Conservation (phyloP, 2,797 vertebrate genomes). For the Anas georgica region DNA sequence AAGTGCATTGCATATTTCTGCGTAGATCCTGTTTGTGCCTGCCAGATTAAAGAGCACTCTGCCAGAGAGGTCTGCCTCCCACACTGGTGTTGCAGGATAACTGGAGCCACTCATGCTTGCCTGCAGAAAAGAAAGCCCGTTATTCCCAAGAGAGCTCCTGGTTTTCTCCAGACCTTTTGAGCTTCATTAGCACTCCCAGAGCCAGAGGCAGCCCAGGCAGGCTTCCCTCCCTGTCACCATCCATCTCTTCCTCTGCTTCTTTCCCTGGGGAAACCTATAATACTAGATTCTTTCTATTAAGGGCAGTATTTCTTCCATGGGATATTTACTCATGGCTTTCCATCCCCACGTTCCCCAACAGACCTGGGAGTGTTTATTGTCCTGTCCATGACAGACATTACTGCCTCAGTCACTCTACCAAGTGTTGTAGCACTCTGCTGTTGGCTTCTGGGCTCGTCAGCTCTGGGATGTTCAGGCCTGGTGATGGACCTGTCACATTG, state of each 20-base stretch:
- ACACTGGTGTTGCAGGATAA: not conserved
- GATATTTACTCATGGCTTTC: not conserved
- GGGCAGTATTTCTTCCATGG: not conserved
- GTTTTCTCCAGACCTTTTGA: not conserved
- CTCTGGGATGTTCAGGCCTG: not conserved
- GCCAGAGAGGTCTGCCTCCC: constrained; percentile 46
- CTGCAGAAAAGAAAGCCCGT: not conserved
- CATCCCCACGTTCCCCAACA: not conserved
- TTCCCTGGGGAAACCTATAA: not conserved
- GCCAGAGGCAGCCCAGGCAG: not conserved
- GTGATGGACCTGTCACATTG: rapidly evolving
- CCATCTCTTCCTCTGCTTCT: not conserved
- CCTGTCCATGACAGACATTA: not conserved
- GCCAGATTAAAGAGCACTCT: constrained; percentile 10
- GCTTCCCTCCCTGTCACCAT: not conserved
- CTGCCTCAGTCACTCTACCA: not conserved
- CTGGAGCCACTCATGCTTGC: not conserved
- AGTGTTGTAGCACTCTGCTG: not conserved
- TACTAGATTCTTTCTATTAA: not conserved
- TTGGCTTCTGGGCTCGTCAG: not conserved
- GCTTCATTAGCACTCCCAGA: not conserved
- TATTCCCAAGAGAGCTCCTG: not conserved
- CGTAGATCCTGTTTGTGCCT: not conserved
- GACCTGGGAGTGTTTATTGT: not conserved
- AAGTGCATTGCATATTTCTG: not conserved